Conservation (phyloP, 2,797 vertebrate species). For the Natrix natrix region DNA sequence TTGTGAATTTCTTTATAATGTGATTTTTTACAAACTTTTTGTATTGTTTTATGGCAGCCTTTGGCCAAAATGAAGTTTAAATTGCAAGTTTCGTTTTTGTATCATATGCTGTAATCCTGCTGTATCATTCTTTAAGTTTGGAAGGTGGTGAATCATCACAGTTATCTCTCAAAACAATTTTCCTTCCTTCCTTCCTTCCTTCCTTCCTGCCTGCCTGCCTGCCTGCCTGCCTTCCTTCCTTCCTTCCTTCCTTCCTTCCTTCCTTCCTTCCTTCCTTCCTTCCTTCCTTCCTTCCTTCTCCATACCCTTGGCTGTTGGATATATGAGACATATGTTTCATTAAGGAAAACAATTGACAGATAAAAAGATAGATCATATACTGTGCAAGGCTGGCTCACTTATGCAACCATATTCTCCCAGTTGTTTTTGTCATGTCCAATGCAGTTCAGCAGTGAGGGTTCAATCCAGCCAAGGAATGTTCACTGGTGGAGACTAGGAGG, state of each 20-base stretch:
- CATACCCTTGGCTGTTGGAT: background rate
- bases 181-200: background rate
- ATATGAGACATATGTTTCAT: background rate
- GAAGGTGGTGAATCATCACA: background rate
- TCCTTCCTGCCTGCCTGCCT: background rate
- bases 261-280: background rate
- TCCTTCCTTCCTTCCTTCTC: background rate
- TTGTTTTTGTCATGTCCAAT: too few species aligned
- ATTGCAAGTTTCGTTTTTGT: background rate
- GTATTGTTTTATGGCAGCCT: background rate
- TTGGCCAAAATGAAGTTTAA: background rate
- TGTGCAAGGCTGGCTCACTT: background rate
- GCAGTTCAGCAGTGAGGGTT: too few species aligned
- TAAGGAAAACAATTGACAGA: background rate
- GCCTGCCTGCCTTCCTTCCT: too few species aligned
- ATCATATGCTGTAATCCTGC: background rate
- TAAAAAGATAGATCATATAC: background rate
- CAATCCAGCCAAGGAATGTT: too few species aligned
- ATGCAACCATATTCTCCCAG: too few species aligned
- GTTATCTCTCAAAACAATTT: background rate
- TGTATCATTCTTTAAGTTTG: background rate
- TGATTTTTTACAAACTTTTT: background rate
- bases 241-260: background rate
- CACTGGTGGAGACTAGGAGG: too few species aligned
- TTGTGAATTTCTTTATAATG: background rate